Base-by-base conservation (phyloP, 2,888 invertebrate species). In the Heliconius ismenius region DNA sequence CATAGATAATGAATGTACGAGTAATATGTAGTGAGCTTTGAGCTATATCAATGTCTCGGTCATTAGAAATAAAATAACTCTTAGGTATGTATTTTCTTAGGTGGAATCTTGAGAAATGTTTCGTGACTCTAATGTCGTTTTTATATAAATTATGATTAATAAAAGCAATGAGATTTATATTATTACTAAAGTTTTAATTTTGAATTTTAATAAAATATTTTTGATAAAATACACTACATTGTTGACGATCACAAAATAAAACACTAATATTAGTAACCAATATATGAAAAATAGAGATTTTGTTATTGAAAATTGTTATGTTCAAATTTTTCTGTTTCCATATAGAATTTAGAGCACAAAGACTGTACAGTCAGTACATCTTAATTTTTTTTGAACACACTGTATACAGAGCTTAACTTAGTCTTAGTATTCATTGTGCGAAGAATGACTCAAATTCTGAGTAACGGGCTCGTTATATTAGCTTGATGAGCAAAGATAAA, bases 1-100 rank as follows among this genome's bases (percentile, higher is more conserved):
- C 86, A 87, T 86, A 88, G 86, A 90, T 92, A 92, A 92, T 92
- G 91, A 91, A 91, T 89, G 87, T 32, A 32, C 32, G 32, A 32
- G 32, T 91, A 90, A 92, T 92, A 92, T 89, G 89, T 91, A 88
- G 89, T 91, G 89, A 90, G 89, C 89, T 89, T 87, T 86, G 85
- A 86, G 84, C 78, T 73, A 74, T 67, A 62, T 79, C 69, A 76
- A 78, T 78, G 76, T 63, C 69, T 74, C 73, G 75, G 21, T 70
- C 36, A 58, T 70, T 70, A 70, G 28, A 70, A 54, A 70, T n/a
- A 21, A n/a, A 54, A 69, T 28, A 69, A n/a, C 49, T 69, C 28
- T 54, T n/a, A 28, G 13, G 13, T 28, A 13, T n/a, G 9, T 32
- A n/a, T 32, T 32, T 58, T 32, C 32, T n/a, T n/a, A 26, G 3